Conservation (phyloP, 2,888 invertebrate genomes). For the Harpalus rubripes region DNA sequence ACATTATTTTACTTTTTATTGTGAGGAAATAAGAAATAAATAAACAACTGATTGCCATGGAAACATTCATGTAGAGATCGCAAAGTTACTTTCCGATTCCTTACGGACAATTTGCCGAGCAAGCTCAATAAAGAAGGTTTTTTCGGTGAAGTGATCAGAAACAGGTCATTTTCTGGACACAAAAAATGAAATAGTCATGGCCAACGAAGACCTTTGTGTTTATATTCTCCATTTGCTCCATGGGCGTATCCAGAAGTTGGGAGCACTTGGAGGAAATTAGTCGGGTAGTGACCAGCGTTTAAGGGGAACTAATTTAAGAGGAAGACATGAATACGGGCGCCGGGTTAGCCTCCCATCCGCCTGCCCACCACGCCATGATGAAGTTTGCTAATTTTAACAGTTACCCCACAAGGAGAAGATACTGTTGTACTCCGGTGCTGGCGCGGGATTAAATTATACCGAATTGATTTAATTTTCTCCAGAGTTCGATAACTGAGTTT, state of each 20-base stretch:
- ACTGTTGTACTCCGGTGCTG: conserved; percentile 25
- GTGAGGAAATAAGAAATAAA: too few species aligned
- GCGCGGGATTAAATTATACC: conserved; percentile 39
- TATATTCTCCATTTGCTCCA: not conserved
- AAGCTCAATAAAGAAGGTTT: too few species aligned
- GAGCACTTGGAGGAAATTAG: conserved; percentile 55
- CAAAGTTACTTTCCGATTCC: too few species aligned
- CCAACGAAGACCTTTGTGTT: too few species aligned
- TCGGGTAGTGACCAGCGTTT: conserved; percentile 49
- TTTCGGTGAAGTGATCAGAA: too few species aligned
- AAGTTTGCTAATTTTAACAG: conserved; percentile 54
- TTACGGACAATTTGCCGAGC: too few species aligned
- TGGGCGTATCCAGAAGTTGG: conserved; percentile 52
- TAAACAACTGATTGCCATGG: too few species aligned
- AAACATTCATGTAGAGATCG: too few species aligned
- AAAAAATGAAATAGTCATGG: too few species aligned
- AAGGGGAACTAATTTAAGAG: conserved; percentile 57
- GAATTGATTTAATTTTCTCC: conserved; percentile 50
- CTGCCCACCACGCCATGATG: conserved; percentile 22
- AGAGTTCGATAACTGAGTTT: conserved; percentile 45
- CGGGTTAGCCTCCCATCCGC: not conserved
- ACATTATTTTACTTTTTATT: too few species aligned
- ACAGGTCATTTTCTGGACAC: too few species aligned
- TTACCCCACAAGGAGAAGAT: conserved; percentile 37
- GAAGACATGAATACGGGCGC: conserved; percentile 16